Base-by-base conservation (phyloP, 1,140 invertebrate species). In the Dreissena polymorpha region DNA sequence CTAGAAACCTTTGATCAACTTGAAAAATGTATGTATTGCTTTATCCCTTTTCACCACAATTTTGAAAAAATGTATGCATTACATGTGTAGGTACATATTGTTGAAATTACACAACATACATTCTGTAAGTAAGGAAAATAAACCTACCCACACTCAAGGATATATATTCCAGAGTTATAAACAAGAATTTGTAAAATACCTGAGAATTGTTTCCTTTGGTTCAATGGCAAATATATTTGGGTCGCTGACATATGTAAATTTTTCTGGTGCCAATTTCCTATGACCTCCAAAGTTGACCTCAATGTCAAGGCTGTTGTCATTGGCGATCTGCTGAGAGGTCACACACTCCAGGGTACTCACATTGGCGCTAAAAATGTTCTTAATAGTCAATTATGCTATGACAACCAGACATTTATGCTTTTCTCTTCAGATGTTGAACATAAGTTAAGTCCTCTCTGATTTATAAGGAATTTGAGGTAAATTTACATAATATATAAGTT, bases 221-320 rank as follows among this genome's bases (percentile, higher is more conserved):
- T 89, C 88, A n/a, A 91, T 88, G 60, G 83, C 83, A 10, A 68
- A 77, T n/a, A 91, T 89, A n/a, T 79, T 86, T 10, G 91, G 91
- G 64, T 91, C 90, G 6, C 86, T 67, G 0, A 73, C 75, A 73
- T 90, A 91, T 0, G 73, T 71, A 82, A 91, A 91, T 18, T 85
- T 83, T 14, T 87, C 71, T 7, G 75, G 25, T 0, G 86, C 49
- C 0, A 83, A 49, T 64, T 89, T 88, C 50, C 84, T 86, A n/a
- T 84, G 85, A 21, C 90, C 90, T 29, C 91, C 89, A 87, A 91
- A 91, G 76, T 84, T 89, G 25, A 91, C 87, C 79, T 89, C 85
- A 8, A 91, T 83, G 25, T 86, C 80, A 2, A 85, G 86, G 29
- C 75, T 27, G 29, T 87, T 83, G 7, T 85, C 81, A 69, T 57